Conservation (phyloP, 2,797 vertebrate species). For the Parauchenoglanis ngamensis region DNA sequence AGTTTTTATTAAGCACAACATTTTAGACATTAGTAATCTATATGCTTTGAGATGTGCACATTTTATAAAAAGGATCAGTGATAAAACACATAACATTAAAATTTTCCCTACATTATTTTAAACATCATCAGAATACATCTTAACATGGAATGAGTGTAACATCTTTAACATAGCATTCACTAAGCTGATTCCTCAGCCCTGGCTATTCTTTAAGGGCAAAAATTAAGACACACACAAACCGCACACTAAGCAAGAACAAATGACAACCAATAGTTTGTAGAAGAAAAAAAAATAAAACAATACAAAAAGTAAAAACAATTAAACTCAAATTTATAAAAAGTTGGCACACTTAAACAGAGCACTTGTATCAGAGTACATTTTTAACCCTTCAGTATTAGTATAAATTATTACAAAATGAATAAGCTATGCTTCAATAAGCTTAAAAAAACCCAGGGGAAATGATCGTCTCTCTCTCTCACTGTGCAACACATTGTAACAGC, state of each 20-base stretch:
- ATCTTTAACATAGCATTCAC: neutral
- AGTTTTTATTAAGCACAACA: constrained; percentile 62
- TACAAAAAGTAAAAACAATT: neutral
- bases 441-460: neutral
- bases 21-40: constrained; percentile 54
- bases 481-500: neutral
- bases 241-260: neutral
- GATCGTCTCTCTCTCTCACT: neutral
- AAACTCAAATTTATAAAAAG: neutral
- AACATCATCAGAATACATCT: neutral
- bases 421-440: neutral
- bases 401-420: neutral
- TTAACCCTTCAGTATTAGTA: constrained; percentile 25
- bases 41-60: constrained; percentile 44
- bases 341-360: neutral
- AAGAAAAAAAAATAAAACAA: neutral
- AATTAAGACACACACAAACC: neutral
- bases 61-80: constrained; percentile 1
- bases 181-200: neutral
- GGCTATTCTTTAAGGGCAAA: neutral
- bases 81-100: constrained; percentile 6
- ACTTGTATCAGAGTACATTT: constrained; percentile 13
- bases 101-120: neutral
- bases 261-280: neutral
- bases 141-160: neutral